Evolutionary conservation across 2,888 invertebrate species (phyloP), one percentile per base, ranked within the genome.

Genomic region (Dugesia japonica): DNA sequence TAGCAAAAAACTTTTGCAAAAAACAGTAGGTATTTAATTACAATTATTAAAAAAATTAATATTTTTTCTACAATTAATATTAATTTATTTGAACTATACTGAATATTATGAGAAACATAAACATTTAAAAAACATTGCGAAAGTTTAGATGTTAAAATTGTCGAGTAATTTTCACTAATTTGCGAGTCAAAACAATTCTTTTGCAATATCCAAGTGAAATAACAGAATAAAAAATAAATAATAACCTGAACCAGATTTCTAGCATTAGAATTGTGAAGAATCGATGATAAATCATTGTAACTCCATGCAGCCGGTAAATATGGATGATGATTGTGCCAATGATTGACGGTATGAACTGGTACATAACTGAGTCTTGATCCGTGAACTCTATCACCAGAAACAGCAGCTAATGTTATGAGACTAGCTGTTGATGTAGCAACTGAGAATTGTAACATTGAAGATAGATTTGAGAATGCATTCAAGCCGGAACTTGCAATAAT

Each of bases 401-500:
- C 56, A 56, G 56, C 56, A n/a, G 56, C 56, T 56, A 56, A 23
- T 9, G 56, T 56, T 13, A 56, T 56, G 56, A 56, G 56, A 23
- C 56, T 56, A 56, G 56, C 56, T 56, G 56, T 56, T 56, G 56
- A 56, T 56, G 56, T 56, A 13, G 56, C 56, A n/a, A 56, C 56
- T 20, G 56, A 56, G 17, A 56, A 56, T n/a, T 56, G 56, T 23
- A 56, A n/a, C 56, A 56, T 56, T n/a, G 56, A 56, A 20, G 56
- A 56, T n/a, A 56, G 17, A n/a, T 56, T 56, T 56, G 56, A 56
- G 56, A 56, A 56, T 56, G 56, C 56, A 56, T 56, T 56, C 17
- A 56, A 56, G 17, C 56, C 56, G 17, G 56, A 56, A 56, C 56
- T 56, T 56, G 56, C 56, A 56, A 56, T 56, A 56, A 56, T 56